A percentile compares a stretch with the other conserved stretches of the same genome.
phyloP scores from a whole-genome alignment of 2,888 invertebrate genomes.

The Lampropteryx suffumata region DNA sequence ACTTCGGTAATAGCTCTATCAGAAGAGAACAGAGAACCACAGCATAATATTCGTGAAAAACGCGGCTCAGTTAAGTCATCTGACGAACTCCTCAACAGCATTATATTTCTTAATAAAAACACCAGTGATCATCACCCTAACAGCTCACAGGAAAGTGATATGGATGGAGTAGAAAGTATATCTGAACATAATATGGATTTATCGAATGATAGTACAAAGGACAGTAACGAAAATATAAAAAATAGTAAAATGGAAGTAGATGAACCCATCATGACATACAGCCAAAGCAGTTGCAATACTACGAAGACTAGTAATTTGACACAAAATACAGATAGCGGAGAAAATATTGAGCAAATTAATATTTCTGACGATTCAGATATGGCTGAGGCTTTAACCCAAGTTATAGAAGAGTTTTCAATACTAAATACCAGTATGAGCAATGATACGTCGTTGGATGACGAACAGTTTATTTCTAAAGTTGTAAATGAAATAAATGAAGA shows the following conservation, averaged over 20 bases:
- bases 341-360: conserved; percentile 22
- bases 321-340: not conserved
- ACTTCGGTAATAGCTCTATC: conserved; percentile 8
- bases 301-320: not conserved
- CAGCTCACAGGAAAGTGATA: conserved; percentile 1
- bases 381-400: conserved; percentile 66
- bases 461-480: conserved; percentile 59
- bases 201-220: not conserved
- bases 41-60: conserved; percentile 29
- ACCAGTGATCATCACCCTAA: not conserved
- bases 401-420: conserved; percentile 54
- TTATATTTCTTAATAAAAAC: conserved; percentile 33
- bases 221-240: not conserved
- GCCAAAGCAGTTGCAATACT: not conserved
- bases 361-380: conserved; percentile 43
- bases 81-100: conserved; percentile 49
- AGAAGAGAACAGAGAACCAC: conserved; percentile 4
- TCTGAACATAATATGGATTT: not conserved
- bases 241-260: conserved; percentile 7
- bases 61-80: conserved; percentile 44
- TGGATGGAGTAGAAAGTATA: not conserved
- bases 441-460: conserved; percentile 51
- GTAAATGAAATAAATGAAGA: conserved; percentile 61
- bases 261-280: not conserved
- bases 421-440: conserved; percentile 34